These are phyloP conservation scores for Cochlearius cochlearius DNA, from an alignment of 2,113 vertebrate genomes.

Conservation along the genomic window DNA sequence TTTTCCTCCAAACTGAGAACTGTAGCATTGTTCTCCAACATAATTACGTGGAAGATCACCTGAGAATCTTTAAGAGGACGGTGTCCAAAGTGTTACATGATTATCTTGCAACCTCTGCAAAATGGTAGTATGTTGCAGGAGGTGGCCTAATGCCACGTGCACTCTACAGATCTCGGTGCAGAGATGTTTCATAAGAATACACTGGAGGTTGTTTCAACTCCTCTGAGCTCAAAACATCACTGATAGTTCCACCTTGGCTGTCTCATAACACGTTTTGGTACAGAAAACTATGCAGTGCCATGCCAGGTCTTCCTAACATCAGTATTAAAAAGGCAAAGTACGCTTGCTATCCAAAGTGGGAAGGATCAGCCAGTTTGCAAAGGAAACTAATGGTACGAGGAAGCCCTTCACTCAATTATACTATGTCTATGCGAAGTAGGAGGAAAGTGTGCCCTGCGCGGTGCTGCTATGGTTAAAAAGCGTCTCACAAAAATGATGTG, in stretches of 20 bases:
- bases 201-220: background rate
- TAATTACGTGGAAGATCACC: background rate
- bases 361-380: background rate
- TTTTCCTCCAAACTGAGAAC: background rate
- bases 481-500: background rate
- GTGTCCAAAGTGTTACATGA: background rate
- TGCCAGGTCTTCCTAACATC: background rate
- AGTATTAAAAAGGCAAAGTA: background rate
- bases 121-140: background rate
- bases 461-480: background rate
- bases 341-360: background rate
- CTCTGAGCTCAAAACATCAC: background rate
- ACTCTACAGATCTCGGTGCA: background rate
- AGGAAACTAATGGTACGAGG: background rate
- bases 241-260: background rate
- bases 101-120: background rate
- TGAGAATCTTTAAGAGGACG: background rate
- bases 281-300: background rate
- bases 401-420: background rate
- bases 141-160: background rate
- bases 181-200: background rate
- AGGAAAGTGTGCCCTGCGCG: background rate
- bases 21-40: background rate
- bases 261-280: background rate
- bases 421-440: background rate